Evolutionary conservation across 2,888 invertebrate species (phyloP).

Genomic region (Drosophila tanythrix): DNA sequence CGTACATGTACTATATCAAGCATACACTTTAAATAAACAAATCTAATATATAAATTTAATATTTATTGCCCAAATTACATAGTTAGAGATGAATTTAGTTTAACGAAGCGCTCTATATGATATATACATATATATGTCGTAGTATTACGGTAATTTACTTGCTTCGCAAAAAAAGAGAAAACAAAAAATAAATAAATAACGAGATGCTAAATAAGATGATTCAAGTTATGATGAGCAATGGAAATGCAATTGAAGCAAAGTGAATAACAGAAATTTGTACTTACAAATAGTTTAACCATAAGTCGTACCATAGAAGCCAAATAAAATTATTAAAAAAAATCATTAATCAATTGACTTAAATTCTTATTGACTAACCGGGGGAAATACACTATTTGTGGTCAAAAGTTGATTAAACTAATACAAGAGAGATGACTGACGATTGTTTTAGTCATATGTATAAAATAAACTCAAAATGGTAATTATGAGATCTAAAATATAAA

Average conservation of each 20-base stretch:
- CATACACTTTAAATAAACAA: conserved; percentile 59
- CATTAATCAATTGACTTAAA: neutral
- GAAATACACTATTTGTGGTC: no score
- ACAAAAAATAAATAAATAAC: conserved; percentile 22
- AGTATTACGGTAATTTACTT: conserved; percentile 67
- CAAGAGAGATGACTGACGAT: no score
- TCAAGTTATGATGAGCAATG: conserved; percentile 67
- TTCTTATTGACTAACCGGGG: neutral
- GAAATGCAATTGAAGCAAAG: conserved; percentile 66
- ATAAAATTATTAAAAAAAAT: conserved; percentile 73
- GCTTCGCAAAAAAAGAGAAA: conserved; percentile 42
- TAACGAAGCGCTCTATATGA: conserved; percentile 60
- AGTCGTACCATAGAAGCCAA: conserved; percentile 81
- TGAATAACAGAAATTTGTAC: conserved; percentile 72
- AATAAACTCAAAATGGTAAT: no score
- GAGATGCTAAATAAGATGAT: conserved; percentile 32
- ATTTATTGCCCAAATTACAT: conserved; percentile 76
- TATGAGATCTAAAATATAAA: neutral
- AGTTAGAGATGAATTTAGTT: conserved; percentile 81
- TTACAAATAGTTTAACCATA: conserved; percentile 79
- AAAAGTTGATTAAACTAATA: neutral
- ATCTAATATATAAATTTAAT: conserved; percentile 73
- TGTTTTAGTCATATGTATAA: no score
- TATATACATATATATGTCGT: conserved; percentile 57
- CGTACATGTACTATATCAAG: conserved; percentile 41